These are phyloP conservation scores for Pseudobourletiella spinata DNA, from an alignment of 1,140 invertebrate species.

Conservation along the genomic window DNA sequence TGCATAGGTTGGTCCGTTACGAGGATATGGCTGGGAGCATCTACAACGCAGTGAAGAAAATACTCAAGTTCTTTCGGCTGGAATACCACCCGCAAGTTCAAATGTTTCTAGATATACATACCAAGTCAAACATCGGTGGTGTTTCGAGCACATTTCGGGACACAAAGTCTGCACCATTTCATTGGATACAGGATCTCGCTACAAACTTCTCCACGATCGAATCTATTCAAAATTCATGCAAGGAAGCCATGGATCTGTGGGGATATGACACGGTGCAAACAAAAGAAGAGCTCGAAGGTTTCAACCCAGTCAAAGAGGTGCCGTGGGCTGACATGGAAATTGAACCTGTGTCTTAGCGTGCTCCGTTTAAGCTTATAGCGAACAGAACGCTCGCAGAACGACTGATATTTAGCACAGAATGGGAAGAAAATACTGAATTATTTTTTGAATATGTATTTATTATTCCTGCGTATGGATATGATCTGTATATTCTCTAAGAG, in stretches of 20 bases:
- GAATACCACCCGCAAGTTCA: conserved; percentile 58
- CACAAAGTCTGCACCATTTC: conserved; percentile 70
- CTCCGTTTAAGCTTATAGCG: too few relatives aligned
- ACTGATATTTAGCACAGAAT: too few relatives aligned
- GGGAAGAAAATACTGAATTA: too few relatives aligned
- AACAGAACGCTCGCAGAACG: too few relatives aligned
- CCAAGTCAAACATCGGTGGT: conserved; percentile 63
- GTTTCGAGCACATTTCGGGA: conserved; percentile 74
- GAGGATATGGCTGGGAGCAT: conserved; percentile 74
- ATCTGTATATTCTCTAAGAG: too few relatives aligned
- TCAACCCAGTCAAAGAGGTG: conserved; percentile 16
- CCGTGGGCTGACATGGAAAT: conserved; percentile 32
- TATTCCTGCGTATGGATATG: too few relatives aligned
- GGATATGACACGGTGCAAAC: conserved; percentile 49
- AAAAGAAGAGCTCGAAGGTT: conserved; percentile 10
- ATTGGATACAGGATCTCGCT: conserved; percentile 64
- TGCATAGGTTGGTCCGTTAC: conserved; percentile 63
- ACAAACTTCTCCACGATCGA: conserved; percentile 47
- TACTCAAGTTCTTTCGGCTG: conserved; percentile 67
- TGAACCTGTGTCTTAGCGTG: background rate
- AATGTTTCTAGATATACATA: conserved; percentile 68
- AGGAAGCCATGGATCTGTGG: conserved; percentile 66
- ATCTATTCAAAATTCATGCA: conserved; percentile 54
- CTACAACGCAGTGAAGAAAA: conserved; percentile 55
- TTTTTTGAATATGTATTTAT: too few relatives aligned